A percentile compares a stretch with the other conserved stretches of the same genome.
Evolutionary conservation across 2,888 invertebrate species (phyloP).

Genomic region (Ryuthela nishihirai): DNA sequence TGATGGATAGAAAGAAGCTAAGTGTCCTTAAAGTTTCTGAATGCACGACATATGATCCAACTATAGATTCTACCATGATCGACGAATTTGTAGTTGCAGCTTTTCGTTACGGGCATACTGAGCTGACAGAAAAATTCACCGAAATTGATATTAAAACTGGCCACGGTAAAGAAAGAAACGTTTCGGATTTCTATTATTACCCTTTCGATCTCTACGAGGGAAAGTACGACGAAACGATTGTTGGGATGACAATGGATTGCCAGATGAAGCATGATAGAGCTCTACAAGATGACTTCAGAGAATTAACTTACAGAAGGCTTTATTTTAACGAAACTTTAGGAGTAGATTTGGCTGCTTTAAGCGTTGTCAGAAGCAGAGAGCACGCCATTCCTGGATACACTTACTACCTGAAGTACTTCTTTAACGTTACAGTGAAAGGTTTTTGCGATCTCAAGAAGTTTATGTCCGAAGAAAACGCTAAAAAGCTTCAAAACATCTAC

Average conservation of each 20-base stretch:
- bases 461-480: no score
- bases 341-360: conserved; percentile 69
- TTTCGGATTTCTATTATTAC: conserved; percentile 23
- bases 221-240: conserved; percentile 47
- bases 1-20: conserved; percentile 40
- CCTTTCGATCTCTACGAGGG: conserved; percentile 42
- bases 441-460: conserved; percentile 60
- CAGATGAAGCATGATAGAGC: conserved; percentile 31
- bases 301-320: conserved; percentile 19
- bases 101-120: conserved; percentile 31
- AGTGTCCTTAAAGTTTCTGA: conserved; percentile 52
- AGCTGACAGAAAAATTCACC: conserved; percentile 70
- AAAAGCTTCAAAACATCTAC: no score
- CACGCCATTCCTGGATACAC: conserved; percentile 71
- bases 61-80: conserved; percentile 38
- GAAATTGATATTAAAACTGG: conserved; percentile 67
- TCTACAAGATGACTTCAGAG: conserved; percentile 20
- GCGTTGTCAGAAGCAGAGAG: conserved; percentile 74
- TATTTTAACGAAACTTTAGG: conserved; percentile 62
- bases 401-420: conserved; percentile 69
- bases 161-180: conserved; percentile 56
- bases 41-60: conserved; percentile 35
- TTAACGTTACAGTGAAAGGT: conserved; percentile 59
- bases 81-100: conserved; percentile 38
- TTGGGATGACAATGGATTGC: conserved; percentile 28